Percentiles rank a stretch among this genome's conserved stretches.
These are phyloP conservation scores for Montifringilla adamsi DNA, from an alignment of 2,113 vertebrate species.

Conservation along the genomic window DNA sequence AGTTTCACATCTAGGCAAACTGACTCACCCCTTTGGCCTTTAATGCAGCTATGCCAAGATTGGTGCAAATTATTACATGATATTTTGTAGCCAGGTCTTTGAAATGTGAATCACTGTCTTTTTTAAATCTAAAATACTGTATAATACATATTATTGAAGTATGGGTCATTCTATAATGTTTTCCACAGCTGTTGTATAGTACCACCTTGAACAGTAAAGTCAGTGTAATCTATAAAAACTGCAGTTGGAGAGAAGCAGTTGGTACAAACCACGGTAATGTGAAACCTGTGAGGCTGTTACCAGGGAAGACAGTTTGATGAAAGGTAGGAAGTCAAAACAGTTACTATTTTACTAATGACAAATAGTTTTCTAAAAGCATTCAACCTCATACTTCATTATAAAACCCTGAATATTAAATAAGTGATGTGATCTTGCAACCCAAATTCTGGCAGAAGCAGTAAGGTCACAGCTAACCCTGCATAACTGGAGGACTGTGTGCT, in stretches of 20 bases:
- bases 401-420: not conserved
- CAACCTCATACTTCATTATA: not conserved
- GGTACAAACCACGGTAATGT: accelerated
- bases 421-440: not conserved
- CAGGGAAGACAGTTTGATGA: not conserved
- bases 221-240: not conserved
- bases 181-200: not conserved
- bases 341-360: not conserved
- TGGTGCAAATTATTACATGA: not conserved
- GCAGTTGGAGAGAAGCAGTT: not conserved
- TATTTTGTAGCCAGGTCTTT: not conserved
- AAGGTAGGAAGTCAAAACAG: not conserved
- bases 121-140: not conserved
- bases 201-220: not conserved
- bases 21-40: not conserved
- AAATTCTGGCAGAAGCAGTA: not conserved
- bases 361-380: not conserved
- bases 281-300: not conserved
- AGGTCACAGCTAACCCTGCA: not conserved
- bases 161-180: not conserved
- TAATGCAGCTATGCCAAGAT: not conserved
- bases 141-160: not conserved
- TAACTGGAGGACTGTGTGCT: not conserved
- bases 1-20: not conserved
- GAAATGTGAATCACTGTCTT: not conserved